Evolutionary conservation across 1,140 invertebrate species (phyloP), one percentile per base, ranked within the genome.

Genomic region (Heliconius congener): DNA sequence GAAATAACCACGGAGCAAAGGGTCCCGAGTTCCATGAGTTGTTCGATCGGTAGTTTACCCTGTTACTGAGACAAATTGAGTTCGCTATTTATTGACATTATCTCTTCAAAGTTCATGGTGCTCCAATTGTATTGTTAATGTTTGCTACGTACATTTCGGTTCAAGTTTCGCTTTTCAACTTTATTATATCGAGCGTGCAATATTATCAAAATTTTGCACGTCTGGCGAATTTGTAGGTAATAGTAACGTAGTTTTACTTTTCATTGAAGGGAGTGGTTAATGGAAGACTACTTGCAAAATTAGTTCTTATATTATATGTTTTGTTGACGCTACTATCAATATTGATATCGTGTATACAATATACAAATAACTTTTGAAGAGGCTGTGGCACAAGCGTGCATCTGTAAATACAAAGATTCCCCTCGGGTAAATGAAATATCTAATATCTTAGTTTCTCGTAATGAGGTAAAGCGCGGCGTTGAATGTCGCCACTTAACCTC

Each of bases 21-120:
- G 18, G 23, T n/a, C 23, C 57, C 57, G 1, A 66, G 57, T 27
- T 23, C 60, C 23, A 30, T 13, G 23, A 27, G 13, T 16, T 27
- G 9, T 30, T 4, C 60, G 60, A 66, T 66, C 60, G n/a, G 55
- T 71, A 76, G 66, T 66, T 76, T 76, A 42, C 37, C 13, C 52
- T 71, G 77, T 74, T 79, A 79, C 74, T 79, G 73, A 71, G 77
- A 79, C 72, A 79, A 79, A 79, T 79, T 42, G 39, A 79, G 74
- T 57, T 79, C 66, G 52, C 42, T 74, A 79, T 74, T 79, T 79
- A 79, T 79, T 79, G 73, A 74, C 77, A 74, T 73, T 74, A 79
- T 79, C 57, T 71, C 30, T 23, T 42, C 42, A 76, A 76, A 23
- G n/a, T 37, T 39, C 37, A 1, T n/a, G 71, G 9, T 8, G 11